phyloP scores from a whole-genome alignment of 2,113 vertebrate genomes.

The Peromyscus maniculatus region DNA sequence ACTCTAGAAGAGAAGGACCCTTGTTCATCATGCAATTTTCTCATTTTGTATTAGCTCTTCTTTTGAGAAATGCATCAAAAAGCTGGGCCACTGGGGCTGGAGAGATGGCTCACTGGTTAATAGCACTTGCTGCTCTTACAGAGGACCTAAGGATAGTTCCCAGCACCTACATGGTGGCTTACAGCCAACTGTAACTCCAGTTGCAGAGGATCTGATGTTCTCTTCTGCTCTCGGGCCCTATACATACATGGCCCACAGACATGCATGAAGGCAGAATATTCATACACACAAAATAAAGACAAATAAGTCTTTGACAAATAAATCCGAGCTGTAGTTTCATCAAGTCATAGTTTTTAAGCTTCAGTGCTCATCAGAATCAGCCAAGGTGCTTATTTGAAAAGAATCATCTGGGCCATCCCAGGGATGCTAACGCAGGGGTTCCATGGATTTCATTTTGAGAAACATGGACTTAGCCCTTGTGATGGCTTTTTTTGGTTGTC shows the following conservation, averaged over 20 bases:
- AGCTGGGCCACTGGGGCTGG: background rate
- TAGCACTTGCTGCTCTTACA: background rate
- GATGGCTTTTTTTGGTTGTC: background rate
- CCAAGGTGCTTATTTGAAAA: conserved; percentile 37
- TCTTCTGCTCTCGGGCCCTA: background rate
- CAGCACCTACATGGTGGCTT: background rate
- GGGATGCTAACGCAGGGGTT: background rate
- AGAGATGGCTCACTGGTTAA: background rate
- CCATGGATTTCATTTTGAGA: conserved; percentile 27
- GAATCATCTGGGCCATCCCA: background rate
- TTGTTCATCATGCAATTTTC: background rate
- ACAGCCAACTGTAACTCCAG: background rate
- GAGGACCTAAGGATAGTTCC: background rate
- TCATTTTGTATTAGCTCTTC: conserved; percentile 4
- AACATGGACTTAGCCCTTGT: background rate
- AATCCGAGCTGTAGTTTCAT: background rate
- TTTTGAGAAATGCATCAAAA: background rate
- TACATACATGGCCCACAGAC: background rate
- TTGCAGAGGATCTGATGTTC: background rate
- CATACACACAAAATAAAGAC: background rate
- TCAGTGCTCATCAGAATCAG: conserved; percentile 26
- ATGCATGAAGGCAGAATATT: background rate
- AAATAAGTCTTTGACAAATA: background rate
- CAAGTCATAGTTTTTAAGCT: conserved; percentile 28
- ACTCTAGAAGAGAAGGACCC: background rate